Evolutionary conservation across 2,113 vertebrate species (phyloP), one percentile per base, ranked within the genome.

Genomic region (Riparia riparia): DNA sequence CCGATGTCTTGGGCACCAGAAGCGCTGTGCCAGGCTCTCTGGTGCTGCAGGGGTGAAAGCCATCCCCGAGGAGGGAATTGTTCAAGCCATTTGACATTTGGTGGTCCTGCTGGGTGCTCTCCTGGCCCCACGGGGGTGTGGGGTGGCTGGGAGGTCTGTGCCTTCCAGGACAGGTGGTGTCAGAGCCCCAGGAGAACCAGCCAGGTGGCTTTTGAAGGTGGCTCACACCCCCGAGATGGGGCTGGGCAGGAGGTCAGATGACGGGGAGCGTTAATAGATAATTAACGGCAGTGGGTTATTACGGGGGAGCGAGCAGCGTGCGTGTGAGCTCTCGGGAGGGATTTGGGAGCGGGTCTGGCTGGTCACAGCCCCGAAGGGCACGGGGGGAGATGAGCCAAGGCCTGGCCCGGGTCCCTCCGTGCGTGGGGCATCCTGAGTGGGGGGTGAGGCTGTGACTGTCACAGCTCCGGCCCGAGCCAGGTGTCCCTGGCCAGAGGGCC

Each of bases 261-360:
- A 89, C 9, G 86, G 90, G 80, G 80, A 90, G 1, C 18, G 76
- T 74, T 71, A 25, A 68, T 60, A 9, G 53, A 24, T 86, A 81
- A 91, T 95, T 73, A 83, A 54, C 34, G 64, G 71, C 89, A 86
- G 90, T 64, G 74, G 64, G 78, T 96, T 87, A 95, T 96, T 95
- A 95, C 65, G 95, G 92, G 65, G 74, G 31, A 83, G 83, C 13
- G 56, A 56, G 89, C 69, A 42, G 68, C 7, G 3, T 8, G 69
- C 10, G 78, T 4, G 6, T 71, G 86, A 87, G 82, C 54, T 81
- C 56, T 54, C 0, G 0, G 77, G 47, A 90, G 44, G 2, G 1
- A 53, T 72, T 63, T 81, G 71, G 4, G 7, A 76, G 66, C 0
- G 1, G 10, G 11, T 61, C 76, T 95, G 91, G 88, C 86, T 51